These are phyloP conservation scores for Cancer borealis DNA, from an alignment of 2,888 invertebrate species.

Conservation along the genomic window DNA sequence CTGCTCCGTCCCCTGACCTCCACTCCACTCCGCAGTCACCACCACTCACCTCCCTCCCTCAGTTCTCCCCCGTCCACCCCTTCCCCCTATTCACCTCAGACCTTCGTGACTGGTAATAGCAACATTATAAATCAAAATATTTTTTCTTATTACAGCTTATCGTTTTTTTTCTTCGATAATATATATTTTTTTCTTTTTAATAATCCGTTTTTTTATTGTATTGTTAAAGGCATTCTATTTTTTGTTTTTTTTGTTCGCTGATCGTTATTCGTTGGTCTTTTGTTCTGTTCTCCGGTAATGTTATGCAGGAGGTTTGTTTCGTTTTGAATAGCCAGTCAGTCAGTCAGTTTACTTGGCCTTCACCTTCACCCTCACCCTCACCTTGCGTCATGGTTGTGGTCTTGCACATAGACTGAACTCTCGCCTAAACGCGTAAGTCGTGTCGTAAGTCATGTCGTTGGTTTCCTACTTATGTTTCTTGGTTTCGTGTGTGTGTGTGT, in stretches of 20 bases:
- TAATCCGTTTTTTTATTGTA: not conserved
- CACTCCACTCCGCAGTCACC: not conserved
- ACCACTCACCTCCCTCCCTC: not conserved
- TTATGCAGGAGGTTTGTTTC: slow-evolving; percentile 2
- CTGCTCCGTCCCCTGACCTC: slow-evolving; percentile 29
- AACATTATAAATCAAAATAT: not conserved
- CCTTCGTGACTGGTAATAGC: slow-evolving; percentile 9
- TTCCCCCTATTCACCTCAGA: not conserved
- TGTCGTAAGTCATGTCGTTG: not conserved
- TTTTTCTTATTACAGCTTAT: not conserved
- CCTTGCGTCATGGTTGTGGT: slow-evolving; percentile 2
- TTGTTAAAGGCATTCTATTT: not conserved
- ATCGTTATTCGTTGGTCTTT: not conserved
- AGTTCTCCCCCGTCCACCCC: not conserved
- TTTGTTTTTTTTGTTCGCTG: not conserved
- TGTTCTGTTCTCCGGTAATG: not conserved
- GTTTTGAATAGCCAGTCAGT: not conserved
- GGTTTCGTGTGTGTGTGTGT: not conserved
- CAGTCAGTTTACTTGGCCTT: not conserved
- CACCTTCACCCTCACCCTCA: not conserved
- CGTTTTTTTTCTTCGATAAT: not conserved
- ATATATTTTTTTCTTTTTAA: not conserved
- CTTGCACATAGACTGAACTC: not conserved
- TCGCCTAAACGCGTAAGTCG: not conserved
- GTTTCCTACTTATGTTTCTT: not conserved